Conservation (phyloP, 2,888 invertebrate species). For the Liopterus haemorrhoidalis region DNA sequence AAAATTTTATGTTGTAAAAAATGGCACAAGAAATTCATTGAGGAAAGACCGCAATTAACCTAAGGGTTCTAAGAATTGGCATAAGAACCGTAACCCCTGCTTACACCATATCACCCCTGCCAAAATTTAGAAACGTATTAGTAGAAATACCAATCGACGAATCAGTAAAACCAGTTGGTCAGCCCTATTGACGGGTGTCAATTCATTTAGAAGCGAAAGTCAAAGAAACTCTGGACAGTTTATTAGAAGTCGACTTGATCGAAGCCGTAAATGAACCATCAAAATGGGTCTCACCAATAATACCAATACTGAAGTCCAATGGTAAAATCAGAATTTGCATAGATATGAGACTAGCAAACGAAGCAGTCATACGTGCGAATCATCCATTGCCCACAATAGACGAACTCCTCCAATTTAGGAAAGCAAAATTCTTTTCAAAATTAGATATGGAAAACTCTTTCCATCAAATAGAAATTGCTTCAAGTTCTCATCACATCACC, state of each 20-base stretch:
- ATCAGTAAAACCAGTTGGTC: constrained; percentile 32
- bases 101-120: constrained; percentile 13
- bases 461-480: constrained; percentile 39
- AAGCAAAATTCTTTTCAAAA: constrained; percentile 28
- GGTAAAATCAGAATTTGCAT: constrained; percentile 33
- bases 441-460: constrained; percentile 38
- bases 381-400: constrained; percentile 32
- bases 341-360: constrained; percentile 32
- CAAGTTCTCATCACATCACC: constrained; percentile 36
- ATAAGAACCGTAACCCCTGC: constrained; percentile 4
- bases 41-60: constrained; percentile 19
- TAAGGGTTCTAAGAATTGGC: constrained; percentile 17
- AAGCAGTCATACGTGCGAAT: constrained; percentile 31
- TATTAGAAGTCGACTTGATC: constrained; percentile 30
- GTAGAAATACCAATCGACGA: constrained; percentile 33
- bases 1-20: constrained; percentile 27
- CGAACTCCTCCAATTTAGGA: constrained; percentile 32
- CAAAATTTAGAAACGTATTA: constrained; percentile 34
- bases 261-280: constrained; percentile 34
- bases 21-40: constrained; percentile 21
- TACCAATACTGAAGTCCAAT: constrained; percentile 29
- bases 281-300: constrained; percentile 29
- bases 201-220: constrained; percentile 33
- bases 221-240: constrained; percentile 29
- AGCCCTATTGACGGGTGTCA: constrained; percentile 32